Conservation (phyloP, 2,113 vertebrate species). For the Seriola aureovittata region DNA sequence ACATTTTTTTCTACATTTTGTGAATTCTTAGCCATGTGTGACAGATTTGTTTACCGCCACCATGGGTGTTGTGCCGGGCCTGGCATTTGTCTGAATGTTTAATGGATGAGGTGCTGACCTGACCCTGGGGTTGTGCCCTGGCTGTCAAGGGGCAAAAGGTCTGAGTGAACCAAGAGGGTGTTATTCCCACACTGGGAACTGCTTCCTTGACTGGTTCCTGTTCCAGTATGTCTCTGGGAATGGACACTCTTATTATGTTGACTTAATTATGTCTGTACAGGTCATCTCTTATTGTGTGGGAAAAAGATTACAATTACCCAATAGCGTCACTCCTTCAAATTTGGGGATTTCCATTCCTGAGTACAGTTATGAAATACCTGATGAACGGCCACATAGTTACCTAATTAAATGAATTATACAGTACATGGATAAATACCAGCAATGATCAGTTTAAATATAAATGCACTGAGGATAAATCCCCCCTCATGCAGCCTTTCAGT, state of each 20-base stretch:
- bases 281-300: not conserved
- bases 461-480: not conserved
- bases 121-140: conserved; percentile 27
- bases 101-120: conserved; percentile 63
- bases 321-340: not conserved
- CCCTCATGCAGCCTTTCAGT: not conserved
- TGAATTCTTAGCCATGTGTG: conserved; percentile 11
- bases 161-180: conserved; percentile 40
- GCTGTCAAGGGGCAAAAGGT: conserved; percentile 52
- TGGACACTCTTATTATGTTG: not conserved
- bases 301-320: not conserved
- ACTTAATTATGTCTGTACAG: not conserved
- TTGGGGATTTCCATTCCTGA: not conserved
- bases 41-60: conserved; percentile 31
- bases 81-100: conserved; percentile 40
- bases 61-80: conserved; percentile 5
- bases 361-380: not conserved
- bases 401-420: not conserved
- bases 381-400: not conserved
- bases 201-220: conserved; percentile 4
- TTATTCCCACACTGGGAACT: conserved; percentile 50
- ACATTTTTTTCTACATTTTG: not conserved
- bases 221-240: not conserved
- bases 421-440: not conserved
- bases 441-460: not conserved